Evolutionary conservation across 1,140 invertebrate genomes (phyloP).

Genomic region (Listronotus oregonensis): DNA sequence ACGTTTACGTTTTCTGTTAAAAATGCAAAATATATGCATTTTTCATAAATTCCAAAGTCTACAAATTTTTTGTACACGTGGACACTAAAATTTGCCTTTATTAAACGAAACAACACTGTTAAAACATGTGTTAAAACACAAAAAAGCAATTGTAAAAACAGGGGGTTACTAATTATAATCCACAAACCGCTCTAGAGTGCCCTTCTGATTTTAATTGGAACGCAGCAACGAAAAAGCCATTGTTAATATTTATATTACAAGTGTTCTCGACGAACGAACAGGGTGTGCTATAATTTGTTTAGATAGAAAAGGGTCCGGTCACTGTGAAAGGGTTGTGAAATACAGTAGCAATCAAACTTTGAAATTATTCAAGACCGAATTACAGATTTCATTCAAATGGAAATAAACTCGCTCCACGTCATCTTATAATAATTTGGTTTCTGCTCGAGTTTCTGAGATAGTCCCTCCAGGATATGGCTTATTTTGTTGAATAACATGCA

Average conservation of each 20-base stretch:
- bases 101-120: background rate
- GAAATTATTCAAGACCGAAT: constrained; percentile 48
- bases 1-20: too few relatives aligned
- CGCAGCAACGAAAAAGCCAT: constrained; percentile 21
- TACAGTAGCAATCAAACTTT: constrained; percentile 49
- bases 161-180: constrained; percentile 25
- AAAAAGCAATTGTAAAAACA: constrained; percentile 26
- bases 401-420: constrained; percentile 46
- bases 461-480: constrained; percentile 31
- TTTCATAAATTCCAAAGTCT: too few relatives aligned
- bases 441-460: constrained; percentile 26
- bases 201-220: constrained; percentile 21
- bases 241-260: constrained; percentile 34
- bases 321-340: constrained; percentile 41
- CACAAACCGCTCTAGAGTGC: constrained; percentile 30
- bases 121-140: background rate
- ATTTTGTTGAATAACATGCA: constrained; percentile 23
- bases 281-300: constrained; percentile 31
- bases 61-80: too few relatives aligned
- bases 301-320: constrained; percentile 27
- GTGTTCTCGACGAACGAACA: constrained; percentile 22
- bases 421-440: constrained; percentile 43
- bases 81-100: background rate
- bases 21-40: too few relatives aligned
- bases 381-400: constrained; percentile 49